These are phyloP conservation scores for Pangasianodon gigas DNA, from an alignment of 2,113 vertebrate genomes.

Conservation along the genomic window DNA sequence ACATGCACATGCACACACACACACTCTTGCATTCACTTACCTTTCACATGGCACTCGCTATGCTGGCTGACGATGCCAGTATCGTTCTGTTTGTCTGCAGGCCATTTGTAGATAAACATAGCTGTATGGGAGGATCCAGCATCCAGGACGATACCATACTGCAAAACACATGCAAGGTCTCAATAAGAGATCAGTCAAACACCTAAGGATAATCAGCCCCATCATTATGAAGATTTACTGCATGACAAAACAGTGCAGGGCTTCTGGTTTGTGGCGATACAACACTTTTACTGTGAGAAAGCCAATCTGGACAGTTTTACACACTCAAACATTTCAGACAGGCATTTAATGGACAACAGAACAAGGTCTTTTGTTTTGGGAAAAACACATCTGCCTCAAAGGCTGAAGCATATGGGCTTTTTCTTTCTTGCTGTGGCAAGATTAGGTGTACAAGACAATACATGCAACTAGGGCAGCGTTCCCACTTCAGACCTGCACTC, in stretches of 20 bases:
- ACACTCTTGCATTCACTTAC: slow-evolving; percentile 66
- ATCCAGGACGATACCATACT: slow-evolving; percentile 90
- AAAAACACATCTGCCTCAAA: background rate
- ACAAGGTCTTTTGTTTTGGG: background rate
- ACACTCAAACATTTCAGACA: background rate
- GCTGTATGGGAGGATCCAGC: slow-evolving; percentile 88
- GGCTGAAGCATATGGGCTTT: background rate
- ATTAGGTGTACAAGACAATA: slow-evolving; percentile 33
- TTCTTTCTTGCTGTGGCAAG: background rate
- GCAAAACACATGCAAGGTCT: slow-evolving; percentile 20
- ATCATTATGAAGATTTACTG: background rate
- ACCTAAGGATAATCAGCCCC: background rate
- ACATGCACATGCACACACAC: background rate
- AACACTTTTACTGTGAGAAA: background rate
- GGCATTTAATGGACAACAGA: background rate
- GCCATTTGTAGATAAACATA: slow-evolving; percentile 87
- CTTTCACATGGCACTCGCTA: slow-evolving; percentile 71
- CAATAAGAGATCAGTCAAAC: background rate
- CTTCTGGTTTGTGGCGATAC: background rate
- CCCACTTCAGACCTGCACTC: background rate
- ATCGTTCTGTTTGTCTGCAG: slow-evolving; percentile 79
- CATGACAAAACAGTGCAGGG: background rate
- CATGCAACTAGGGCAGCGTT: slow-evolving; percentile 9
- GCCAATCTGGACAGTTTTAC: background rate
- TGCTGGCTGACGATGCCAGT: slow-evolving; percentile 86